Evolutionary conservation across 2,888 invertebrate genomes (phyloP).

Genomic region (Microplitis deprimator): DNA sequence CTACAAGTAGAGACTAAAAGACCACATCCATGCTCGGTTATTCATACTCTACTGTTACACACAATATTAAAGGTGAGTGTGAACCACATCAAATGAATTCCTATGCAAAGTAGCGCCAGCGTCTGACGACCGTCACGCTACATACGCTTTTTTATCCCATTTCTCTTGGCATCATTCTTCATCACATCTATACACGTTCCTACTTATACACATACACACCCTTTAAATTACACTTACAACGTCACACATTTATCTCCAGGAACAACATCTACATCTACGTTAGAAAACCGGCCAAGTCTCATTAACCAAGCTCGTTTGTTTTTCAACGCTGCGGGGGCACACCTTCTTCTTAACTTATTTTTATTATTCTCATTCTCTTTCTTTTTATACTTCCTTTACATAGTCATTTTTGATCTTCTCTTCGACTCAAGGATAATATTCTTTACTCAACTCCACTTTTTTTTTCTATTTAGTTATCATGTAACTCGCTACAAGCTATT

Average conservation of each 20-base stretch:
- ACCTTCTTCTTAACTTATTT: constrained; percentile 52
- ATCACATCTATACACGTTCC: constrained; percentile 3
- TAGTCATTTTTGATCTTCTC: background rate
- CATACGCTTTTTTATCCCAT: constrained; percentile 21
- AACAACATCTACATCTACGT: background rate
- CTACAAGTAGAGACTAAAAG: no score
- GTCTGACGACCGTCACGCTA: constrained; percentile 35
- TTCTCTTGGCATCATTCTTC: background rate
- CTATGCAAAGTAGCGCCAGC: constrained; percentile 58
- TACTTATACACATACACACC: background rate
- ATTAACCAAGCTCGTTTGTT: constrained; percentile 64
- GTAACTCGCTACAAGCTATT: no score
- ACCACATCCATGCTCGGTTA: no score
- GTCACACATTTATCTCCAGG: background rate
- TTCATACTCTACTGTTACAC: background rate
- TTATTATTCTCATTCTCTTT: background rate
- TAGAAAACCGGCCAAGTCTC: constrained; percentile 54
- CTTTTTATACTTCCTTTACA: background rate
- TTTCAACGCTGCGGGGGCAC: constrained; percentile 60
- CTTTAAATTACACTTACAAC: background rate
- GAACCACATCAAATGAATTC: constrained; percentile 64
- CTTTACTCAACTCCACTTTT: background rate
- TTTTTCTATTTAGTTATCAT: no score
- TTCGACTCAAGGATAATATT: background rate
- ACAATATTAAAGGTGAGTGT: constrained; percentile 49